phyloP scores from a whole-genome alignment of 2,888 invertebrate species.

The Megalurothrips usitatus region DNA sequence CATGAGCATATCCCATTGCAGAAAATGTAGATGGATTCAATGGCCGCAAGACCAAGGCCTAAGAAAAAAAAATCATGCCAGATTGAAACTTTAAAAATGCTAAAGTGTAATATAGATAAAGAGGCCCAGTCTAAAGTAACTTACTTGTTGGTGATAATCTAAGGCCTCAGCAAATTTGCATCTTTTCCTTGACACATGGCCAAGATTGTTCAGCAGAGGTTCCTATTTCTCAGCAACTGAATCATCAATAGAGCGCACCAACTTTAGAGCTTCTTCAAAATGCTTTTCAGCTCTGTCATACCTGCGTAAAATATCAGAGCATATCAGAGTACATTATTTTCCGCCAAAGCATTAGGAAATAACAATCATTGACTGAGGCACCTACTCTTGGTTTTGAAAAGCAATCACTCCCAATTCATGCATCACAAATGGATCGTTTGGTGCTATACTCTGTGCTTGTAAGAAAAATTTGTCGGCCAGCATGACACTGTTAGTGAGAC shows the following conservation, averaged over 20 bases:
- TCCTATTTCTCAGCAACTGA: slow-evolving; percentile 76
- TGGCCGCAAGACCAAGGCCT: slow-evolving; percentile 70
- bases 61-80: slow-evolving; percentile 37
- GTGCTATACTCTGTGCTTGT: slow-evolving; percentile 76
- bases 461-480: slow-evolving; percentile 89
- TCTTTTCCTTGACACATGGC: slow-evolving; percentile 78
- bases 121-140: slow-evolving; percentile 13
- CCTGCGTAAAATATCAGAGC: slow-evolving; percentile 45
- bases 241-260: slow-evolving; percentile 58
- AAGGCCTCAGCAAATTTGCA: slow-evolving; percentile 77
- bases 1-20: slow-evolving; percentile 78
- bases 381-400: slow-evolving; percentile 78
- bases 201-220: slow-evolving; percentile 83
- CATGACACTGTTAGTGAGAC: slow-evolving; percentile 84
- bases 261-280: slow-evolving; percentile 65
- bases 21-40: slow-evolving; percentile 71
- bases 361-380: slow-evolving; percentile 36
- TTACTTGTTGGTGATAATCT: slow-evolving; percentile 69
- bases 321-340: slow-evolving; percentile 28
- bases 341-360: slow-evolving; percentile 30
- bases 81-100: slow-evolving; percentile 24
- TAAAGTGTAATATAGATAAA: not conserved
- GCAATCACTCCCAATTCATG: slow-evolving; percentile 96
- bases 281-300: slow-evolving; percentile 66
- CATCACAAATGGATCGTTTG: slow-evolving; percentile 83